Conservation (phyloP, 2,888 invertebrate species). For the Agriopis aurantiaria region DNA sequence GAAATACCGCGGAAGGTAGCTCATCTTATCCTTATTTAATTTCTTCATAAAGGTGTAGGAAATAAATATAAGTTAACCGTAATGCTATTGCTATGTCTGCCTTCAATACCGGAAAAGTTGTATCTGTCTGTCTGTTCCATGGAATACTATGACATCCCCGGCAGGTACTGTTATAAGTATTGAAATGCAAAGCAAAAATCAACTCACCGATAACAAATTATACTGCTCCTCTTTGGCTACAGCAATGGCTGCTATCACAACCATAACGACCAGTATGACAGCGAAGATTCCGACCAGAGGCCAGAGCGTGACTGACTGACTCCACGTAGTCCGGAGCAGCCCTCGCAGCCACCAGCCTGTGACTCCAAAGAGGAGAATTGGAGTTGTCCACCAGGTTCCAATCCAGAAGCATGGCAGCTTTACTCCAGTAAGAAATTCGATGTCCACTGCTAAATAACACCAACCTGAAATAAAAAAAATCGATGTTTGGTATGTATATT, state of each 20-base stretch:
- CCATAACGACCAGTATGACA: conserved; percentile 69
- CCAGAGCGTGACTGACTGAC: conserved; percentile 66
- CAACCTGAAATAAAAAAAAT: conserved; percentile 66
- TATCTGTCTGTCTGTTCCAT: no score
- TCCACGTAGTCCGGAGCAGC: conserved; percentile 62
- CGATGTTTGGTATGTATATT: no score
- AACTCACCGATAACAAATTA: conserved; percentile 73
- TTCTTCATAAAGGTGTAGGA: no score
- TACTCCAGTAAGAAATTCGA: conserved; percentile 76
- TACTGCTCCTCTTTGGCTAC: conserved; percentile 81
- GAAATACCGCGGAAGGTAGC: no score
- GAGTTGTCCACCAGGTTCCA: conserved; percentile 72
- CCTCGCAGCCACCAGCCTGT: conserved; percentile 79
- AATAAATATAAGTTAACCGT: no score
- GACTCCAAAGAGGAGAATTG: conserved; percentile 67
- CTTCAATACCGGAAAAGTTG: no score
- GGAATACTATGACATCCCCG: no score
- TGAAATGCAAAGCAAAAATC: no score
- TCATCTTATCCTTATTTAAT: no score
- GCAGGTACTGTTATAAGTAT: no score
- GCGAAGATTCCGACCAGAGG: conserved; percentile 69
- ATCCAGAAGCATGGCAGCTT: conserved; percentile 73
- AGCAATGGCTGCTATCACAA: conserved; percentile 72
- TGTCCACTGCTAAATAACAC: conserved; percentile 72
- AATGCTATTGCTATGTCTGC: no score